phyloP scores from a whole-genome alignment of 2,113 vertebrate genomes.

The Nematolebias whitei region DNA sequence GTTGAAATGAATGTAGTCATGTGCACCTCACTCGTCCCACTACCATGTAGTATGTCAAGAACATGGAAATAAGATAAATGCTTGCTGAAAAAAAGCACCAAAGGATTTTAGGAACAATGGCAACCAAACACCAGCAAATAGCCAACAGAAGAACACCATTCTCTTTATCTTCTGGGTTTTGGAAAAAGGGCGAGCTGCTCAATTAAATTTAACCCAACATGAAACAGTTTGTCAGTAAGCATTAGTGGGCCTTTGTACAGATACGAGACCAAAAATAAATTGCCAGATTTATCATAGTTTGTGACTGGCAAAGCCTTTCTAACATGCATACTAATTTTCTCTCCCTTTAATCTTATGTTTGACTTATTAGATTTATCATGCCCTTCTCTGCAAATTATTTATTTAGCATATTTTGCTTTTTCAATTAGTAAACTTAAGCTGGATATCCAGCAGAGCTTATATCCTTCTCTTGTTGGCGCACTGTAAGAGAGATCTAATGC shows the following conservation, averaged over 20 bases:
- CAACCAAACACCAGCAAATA: conserved; percentile 33
- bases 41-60: conserved; percentile 12
- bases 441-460: not conserved
- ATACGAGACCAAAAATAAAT: conserved; percentile 74
- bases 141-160: conserved; percentile 38
- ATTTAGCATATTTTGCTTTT: conserved; percentile 10
- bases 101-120: conserved; percentile 42
- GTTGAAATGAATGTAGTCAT: conserved; percentile 23
- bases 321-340: conserved; percentile 62
- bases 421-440: conserved; percentile 27
- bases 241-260: conserved; percentile 74
- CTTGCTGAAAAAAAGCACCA: conserved; percentile 29
- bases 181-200: conserved; percentile 59
- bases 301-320: conserved; percentile 41
- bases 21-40: conserved; percentile 5
- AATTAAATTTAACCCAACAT: conserved; percentile 80
- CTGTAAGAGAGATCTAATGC: conserved; percentile 40
- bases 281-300: conserved; percentile 64
- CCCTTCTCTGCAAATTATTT: conserved; percentile 16
- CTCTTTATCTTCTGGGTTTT: conserved; percentile 19
- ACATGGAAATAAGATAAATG: conserved; percentile 15
- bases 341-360: conserved; percentile 10
- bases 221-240: conserved; percentile 75
- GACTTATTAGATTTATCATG: conserved; percentile 9
- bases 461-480: conserved; percentile 3